Evolutionary conservation across 2,888 invertebrate genomes (phyloP).

Genomic region (Bombylius discolor): DNA sequence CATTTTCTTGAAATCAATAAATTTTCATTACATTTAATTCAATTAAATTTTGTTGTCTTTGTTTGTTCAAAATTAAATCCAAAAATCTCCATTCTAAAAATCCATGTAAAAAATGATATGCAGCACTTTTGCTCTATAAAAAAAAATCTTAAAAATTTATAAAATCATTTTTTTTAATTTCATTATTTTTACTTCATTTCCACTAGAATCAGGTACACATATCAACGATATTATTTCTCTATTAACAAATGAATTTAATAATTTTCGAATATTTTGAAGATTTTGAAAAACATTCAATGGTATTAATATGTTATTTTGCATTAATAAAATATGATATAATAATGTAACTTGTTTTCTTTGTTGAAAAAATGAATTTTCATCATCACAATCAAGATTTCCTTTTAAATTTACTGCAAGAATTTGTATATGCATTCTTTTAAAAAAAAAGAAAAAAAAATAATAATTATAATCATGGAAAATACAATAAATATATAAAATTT

Average conservation of each 20-base stretch:
- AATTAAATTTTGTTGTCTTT: not conserved
- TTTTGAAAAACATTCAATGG: not conserved
- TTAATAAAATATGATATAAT: not conserved
- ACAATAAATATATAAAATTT: not conserved
- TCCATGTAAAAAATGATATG: conserved; percentile 34
- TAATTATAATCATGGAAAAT: not conserved
- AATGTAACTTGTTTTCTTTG: not conserved
- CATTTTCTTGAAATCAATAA: too few species aligned
- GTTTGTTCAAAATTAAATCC: conserved; percentile 20
- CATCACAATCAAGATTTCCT: not conserved
- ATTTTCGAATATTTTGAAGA: not conserved
- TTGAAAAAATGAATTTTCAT: not conserved
- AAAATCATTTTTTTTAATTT: too few species aligned
- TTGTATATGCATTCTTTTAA: not conserved
- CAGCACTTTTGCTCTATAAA: conserved; percentile 21
- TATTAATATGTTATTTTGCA: too few species aligned
- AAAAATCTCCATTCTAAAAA: conserved; percentile 32
- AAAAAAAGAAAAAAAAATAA: not conserved
- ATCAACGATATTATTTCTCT: not conserved
- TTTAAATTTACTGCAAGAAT: not conserved
- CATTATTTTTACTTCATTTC: not conserved
- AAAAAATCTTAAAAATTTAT: not conserved
- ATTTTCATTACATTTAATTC: not conserved
- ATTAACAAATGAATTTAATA: not conserved
- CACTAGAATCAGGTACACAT: not conserved